Percentiles rank a stretch among this genome's conserved stretches.
Evolutionary conservation across 2,113 vertebrate species (phyloP).

Genomic region (Nothocercus nigrocapillus): DNA sequence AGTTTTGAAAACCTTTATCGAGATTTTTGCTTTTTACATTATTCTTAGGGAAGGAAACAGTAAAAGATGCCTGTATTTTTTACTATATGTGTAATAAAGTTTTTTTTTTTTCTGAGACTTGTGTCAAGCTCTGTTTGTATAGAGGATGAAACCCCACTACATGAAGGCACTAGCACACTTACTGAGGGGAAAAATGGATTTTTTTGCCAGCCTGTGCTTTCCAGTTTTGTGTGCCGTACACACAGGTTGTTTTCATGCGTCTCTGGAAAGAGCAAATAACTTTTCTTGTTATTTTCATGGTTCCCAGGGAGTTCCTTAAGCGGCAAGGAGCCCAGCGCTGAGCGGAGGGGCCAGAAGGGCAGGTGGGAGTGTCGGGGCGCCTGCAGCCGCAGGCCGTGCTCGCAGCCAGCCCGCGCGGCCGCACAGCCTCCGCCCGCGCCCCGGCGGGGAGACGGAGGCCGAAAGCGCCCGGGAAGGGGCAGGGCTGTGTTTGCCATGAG

Average conservation of each 20-base stretch:
- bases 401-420: no score
- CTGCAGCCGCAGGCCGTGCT: no score
- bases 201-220: background rate
- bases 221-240: fast-evolving
- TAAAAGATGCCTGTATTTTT: background rate
- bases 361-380: background rate
- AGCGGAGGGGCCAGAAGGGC: background rate
- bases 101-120: fast-evolving
- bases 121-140: background rate
- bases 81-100: background rate
- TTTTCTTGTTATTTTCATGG: background rate
- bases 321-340: background rate
- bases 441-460: background rate
- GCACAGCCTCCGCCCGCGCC: no score
- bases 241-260: background rate
- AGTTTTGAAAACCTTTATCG: background rate
- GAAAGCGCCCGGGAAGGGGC: background rate
- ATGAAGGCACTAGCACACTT: background rate
- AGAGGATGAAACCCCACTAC: background rate
- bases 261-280: background rate
- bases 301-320: background rate
- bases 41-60: background rate
- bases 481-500: background rate
- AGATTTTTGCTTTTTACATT: background rate
- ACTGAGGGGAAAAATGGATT: background rate